Evolutionary conservation across 2,888 invertebrate genomes (phyloP).

Genomic region (Macaria notata): DNA sequence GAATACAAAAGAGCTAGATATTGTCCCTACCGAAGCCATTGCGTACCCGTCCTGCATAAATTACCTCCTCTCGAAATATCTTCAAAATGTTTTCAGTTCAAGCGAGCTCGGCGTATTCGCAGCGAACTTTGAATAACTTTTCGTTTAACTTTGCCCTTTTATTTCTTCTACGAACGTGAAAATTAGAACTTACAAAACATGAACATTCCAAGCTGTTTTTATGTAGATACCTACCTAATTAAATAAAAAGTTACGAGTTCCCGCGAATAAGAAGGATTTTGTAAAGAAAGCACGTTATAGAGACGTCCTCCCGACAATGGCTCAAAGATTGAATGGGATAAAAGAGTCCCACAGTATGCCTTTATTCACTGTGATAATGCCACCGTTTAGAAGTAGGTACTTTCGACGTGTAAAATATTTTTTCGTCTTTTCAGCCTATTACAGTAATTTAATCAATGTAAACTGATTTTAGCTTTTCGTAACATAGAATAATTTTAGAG

Average conservation of each 20-base stretch:
- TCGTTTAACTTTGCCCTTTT: constrained; percentile 23
- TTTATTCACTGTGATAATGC: constrained; percentile 14
- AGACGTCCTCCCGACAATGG: constrained; percentile 15
- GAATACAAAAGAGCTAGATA: constrained; percentile 36
- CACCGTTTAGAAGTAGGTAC: not conserved
- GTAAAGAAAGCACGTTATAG: constrained; percentile 6
- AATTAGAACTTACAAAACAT: constrained; percentile 15
- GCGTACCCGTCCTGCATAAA: constrained; percentile 36
- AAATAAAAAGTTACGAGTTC: constrained; percentile 7
- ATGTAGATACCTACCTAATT: constrained; percentile 3
- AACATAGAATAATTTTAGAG: no score
- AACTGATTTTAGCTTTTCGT: no score
- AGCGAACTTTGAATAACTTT: constrained; percentile 28
- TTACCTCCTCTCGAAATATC: constrained; percentile 30
- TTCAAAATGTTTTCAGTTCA: constrained; percentile 33
- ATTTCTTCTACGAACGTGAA: constrained; percentile 20
- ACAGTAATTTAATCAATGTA: no score
- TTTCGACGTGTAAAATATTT: no score
- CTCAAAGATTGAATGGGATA: constrained; percentile 15
- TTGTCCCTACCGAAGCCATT: constrained; percentile 33
- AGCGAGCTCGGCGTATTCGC: constrained; percentile 11
- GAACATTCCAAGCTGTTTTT: constrained; percentile 9
- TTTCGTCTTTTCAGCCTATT: no score
- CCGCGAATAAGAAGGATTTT: constrained; percentile 5
- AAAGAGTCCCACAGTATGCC: constrained; percentile 16